Conservation (phyloP, 2,888 invertebrate species). For the Metopia argyrocephala region DNA sequence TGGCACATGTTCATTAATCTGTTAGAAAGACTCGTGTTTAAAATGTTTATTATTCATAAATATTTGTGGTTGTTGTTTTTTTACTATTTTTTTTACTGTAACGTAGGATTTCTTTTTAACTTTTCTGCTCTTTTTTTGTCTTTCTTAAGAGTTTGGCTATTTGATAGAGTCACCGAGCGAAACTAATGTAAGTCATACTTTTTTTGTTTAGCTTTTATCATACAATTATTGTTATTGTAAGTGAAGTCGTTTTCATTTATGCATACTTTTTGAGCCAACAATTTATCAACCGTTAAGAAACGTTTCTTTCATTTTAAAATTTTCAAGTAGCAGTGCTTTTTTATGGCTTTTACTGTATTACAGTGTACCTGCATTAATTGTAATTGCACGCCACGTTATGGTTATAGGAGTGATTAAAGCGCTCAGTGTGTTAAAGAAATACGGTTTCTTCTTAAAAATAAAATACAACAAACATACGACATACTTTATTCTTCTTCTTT, state of each 20-base stretch:
- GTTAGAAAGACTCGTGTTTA: constrained; percentile 54
- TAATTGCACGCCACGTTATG: constrained; percentile 45
- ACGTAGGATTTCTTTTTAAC: not conserved
- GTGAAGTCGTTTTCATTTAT: constrained; percentile 21
- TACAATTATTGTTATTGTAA: not conserved
- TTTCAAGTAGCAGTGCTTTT: not conserved
- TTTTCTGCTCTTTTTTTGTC: constrained; percentile 1
- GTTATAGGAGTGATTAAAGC: constrained; percentile 34
- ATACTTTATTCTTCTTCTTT: not conserved
- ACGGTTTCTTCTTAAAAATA: constrained; percentile 1
- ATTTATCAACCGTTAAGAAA: constrained; percentile 62
- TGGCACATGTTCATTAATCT: constrained; percentile 62
- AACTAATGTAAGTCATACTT: constrained; percentile 65
- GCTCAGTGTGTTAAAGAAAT: constrained; percentile 26
- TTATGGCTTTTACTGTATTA: constrained; percentile 5
- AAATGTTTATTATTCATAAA: constrained; percentile 35
- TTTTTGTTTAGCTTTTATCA: constrained; percentile 1
- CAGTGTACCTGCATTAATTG: constrained; percentile 44
- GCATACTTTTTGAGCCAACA: constrained; percentile 44
- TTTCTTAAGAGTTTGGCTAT: constrained; percentile 2
- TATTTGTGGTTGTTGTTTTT: constrained; percentile 22
- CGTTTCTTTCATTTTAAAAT: constrained; percentile 22
- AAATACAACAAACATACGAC: not conserved
- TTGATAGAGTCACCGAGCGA: constrained; percentile 67
- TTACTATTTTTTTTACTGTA: constrained; percentile 25